A percentile compares a stretch with the other conserved stretches of the same genome.
Evolutionary conservation across 2,888 invertebrate species (phyloP).

Genomic region (Lasioglossum marginatum): DNA sequence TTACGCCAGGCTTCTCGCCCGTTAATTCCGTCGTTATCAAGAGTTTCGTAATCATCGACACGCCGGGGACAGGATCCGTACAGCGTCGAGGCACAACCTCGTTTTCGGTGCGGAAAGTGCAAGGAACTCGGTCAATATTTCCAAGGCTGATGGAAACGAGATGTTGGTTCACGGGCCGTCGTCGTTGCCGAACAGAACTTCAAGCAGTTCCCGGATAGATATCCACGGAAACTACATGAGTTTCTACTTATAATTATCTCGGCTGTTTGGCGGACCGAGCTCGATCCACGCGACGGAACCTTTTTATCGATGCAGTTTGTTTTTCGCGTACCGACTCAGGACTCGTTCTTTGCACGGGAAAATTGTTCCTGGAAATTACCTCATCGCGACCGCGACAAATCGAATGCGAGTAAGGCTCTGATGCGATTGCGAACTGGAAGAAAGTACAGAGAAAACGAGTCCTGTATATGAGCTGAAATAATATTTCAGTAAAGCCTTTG

Average conservation of each 20-base stretch:
- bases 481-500: too few species aligned
- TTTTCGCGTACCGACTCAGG: neutral
- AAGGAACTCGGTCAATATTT: constrained; percentile 50
- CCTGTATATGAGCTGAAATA: too few species aligned
- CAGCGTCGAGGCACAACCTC: constrained; percentile 23
- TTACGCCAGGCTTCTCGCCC: constrained; percentile 11
- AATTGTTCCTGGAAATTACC: neutral
- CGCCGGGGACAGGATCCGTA: neutral
- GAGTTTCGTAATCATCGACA: constrained; percentile 49
- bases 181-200: constrained; percentile 5
- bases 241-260: constrained; percentile 52
- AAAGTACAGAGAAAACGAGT: too few species aligned
- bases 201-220: constrained; percentile 1
- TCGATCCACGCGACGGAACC: neutral
- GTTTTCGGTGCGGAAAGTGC: constrained; percentile 57
- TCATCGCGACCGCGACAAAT: neutral
- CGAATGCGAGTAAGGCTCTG: too few species aligned
- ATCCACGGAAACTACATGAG: constrained; percentile 39
- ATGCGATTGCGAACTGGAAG: too few species aligned
- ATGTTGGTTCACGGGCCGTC: constrained; percentile 9
- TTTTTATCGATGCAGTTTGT: neutral
- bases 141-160: constrained; percentile 50
- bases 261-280: constrained; percentile 14
- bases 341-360: neutral
- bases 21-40: constrained; percentile 43